Evolutionary conservation across 2,888 invertebrate genomes (phyloP).

Genomic region (Caenorhabditis sp.): DNA sequence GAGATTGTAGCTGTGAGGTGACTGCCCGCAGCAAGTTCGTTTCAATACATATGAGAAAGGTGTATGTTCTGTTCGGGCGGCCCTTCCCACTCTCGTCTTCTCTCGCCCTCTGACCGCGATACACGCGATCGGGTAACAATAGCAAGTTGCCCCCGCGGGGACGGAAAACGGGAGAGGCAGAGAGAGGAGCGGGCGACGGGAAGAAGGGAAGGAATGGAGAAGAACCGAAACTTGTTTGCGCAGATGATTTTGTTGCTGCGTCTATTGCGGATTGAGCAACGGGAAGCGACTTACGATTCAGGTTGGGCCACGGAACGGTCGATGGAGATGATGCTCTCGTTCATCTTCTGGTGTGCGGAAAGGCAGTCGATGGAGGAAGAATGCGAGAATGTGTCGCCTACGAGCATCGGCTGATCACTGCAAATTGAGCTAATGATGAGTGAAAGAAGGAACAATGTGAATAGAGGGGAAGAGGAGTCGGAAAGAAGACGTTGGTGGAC

Average conservation of each 20-base stretch:
- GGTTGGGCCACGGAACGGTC: conserved; percentile 53
- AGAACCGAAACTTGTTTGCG: conserved; percentile 54
- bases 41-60: conserved; percentile 45
- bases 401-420: conserved; percentile 77
- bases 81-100: conserved; percentile 26
- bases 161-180: conserved; percentile 14
- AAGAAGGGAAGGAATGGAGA: no score
- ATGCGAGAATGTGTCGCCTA: conserved; percentile 74
- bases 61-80: conserved; percentile 57
- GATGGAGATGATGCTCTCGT: conserved; percentile 61
- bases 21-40: conserved; percentile 42
- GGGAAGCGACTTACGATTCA: conserved; percentile 49
- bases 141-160: conserved; percentile 14
- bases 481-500: conserved; percentile 1
- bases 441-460: conserved; percentile 4
- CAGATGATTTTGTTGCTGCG: conserved; percentile 53
- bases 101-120: conserved; percentile 45
- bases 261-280: conserved; percentile 36
- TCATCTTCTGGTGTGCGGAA: conserved; percentile 58
- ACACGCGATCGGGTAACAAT: conserved; percentile 59
- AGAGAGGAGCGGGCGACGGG: conserved; percentile 13
- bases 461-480: conserved; percentile 6
- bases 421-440: conserved; percentile 38
- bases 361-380: conserved; percentile 69
- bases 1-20: conserved; percentile 4